A percentile compares a stretch with the other conserved stretches of the same genome.
These are phyloP conservation scores for Epinephelus malabaricus DNA, from an alignment of 2,797 vertebrate genomes.

Conservation along the genomic window DNA sequence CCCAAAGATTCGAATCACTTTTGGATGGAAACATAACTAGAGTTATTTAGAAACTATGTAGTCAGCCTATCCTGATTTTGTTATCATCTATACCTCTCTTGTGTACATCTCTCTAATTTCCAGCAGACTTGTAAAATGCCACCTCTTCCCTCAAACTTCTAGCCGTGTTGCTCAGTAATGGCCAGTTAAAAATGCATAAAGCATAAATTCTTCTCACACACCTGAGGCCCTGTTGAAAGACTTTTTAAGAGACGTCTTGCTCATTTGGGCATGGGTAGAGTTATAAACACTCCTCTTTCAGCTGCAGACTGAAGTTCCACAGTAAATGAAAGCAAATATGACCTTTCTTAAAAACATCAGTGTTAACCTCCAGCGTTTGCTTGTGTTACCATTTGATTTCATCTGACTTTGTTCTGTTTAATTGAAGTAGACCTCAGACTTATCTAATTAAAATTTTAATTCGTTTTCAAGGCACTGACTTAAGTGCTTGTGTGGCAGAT, in stretches of 20 bases:
- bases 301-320: not conserved
- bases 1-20: too few species aligned
- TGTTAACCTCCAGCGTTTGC: not conserved
- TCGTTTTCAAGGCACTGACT: too few species aligned
- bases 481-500: too few species aligned
- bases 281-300: not conserved
- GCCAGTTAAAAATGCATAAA: not conserved
- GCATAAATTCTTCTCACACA: not conserved
- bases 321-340: too few species aligned
- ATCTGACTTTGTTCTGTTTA: conserved; percentile 10
- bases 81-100: not conserved
- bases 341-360: conserved; percentile 2
- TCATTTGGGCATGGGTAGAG: not conserved
- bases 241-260: not conserved
- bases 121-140: not conserved
- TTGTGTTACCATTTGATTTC: conserved; percentile 5
- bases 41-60: not conserved
- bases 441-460: not conserved
- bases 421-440: not conserved
- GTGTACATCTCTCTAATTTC: too few species aligned
- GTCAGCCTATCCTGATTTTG: not conserved
- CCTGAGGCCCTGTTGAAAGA: not conserved
- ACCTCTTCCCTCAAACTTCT: not conserved
- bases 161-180: not conserved
- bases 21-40: too few species aligned